Base-by-base conservation (phyloP, 2,113 vertebrate genomes). In the Sterna hirundo region DNA sequence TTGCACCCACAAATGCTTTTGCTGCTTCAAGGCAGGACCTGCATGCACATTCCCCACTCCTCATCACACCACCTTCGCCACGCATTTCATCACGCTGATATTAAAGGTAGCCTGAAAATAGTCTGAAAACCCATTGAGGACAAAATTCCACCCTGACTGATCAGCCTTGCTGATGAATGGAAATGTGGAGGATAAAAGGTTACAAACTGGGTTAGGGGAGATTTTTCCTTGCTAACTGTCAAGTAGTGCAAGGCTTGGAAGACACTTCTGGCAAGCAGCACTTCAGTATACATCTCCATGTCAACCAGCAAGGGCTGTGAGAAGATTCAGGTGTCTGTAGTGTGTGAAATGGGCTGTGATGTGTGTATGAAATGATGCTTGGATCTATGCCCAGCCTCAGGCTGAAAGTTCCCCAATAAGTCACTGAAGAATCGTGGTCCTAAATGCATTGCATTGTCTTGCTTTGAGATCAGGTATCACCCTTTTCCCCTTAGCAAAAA, bases 141-240 rank as follows among this genome's bases (percentile, higher is more conserved):
- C 23, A 40, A 72, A 57, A 93, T 32, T 52, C 40, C 17, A 46
- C 7, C 49, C 40, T 80, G 54, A 65, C 14, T 78, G 32, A 74
- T n/a, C 26, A 74, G 61, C 46, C 27, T 76, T 8, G 2, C 25
- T 49, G 34, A 71, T 40, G 32, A 54, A 88, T 51, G 32, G n/a
- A 70, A 83, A 77, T 7, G 11, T 36, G 38, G 68, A 86, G 32
- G 30, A 84, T 14, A 51, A 88, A 78, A 71, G 18, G 38, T 52
- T 75, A 60, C 70, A 76, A 70, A n/a, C 3, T 0, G 0, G 26
- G 11, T 15, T 51, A 38, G 26, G n/a, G 27, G 29, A 86, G 2
- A 12, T 15, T 22, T 44, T 80, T 65, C 34, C 46, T 76, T 49
- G 27, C 57, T 65, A 76, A 71, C 57, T 52, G 44, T 26, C 90